Percentiles rank a stretch among this genome's conserved stretches.
phyloP scores from a whole-genome alignment of 1,140 invertebrate species.

The Temnothorax curvispinosus region DNA sequence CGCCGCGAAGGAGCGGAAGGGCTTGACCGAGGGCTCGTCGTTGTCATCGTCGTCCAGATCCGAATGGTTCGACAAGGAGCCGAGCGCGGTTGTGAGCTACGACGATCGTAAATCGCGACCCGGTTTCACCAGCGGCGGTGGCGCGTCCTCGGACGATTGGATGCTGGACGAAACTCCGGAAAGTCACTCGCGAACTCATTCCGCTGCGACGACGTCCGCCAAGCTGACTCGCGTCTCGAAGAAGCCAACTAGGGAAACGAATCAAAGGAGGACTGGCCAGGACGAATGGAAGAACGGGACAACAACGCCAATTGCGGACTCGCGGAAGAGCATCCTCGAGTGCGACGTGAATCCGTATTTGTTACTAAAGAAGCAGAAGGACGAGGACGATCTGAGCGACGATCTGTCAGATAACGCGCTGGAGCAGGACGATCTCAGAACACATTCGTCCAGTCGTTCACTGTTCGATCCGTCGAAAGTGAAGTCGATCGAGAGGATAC shows the following conservation, averaged over 20 bases:
- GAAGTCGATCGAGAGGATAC: slow-evolving; percentile 83
- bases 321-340: slow-evolving; percentile 91
- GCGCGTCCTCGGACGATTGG: slow-evolving; percentile 66
- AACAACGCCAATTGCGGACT: slow-evolving; percentile 63
- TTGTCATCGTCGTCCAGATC: slow-evolving; percentile 54
- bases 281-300: slow-evolving; percentile 57
- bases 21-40: slow-evolving; percentile 53
- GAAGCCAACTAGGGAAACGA: slow-evolving; percentile 47
- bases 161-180: slow-evolving; percentile 29
- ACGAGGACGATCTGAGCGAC: slow-evolving; percentile 84
- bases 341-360: slow-evolving; percentile 95
- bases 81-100: slow-evolving; percentile 52
- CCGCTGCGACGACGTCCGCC: slow-evolving; percentile 1
- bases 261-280: slow-evolving; percentile 24
- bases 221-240: slow-evolving; percentile 23
- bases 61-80: slow-evolving; percentile 82
- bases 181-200: slow-evolving; percentile 20
- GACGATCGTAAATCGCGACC: slow-evolving; percentile 69
- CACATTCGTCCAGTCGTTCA: slow-evolving; percentile 56
- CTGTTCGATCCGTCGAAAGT: slow-evolving; percentile 81
- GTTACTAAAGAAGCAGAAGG: slow-evolving; percentile 87
- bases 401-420: slow-evolving; percentile 86
- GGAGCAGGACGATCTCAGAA: slow-evolving; percentile 79
- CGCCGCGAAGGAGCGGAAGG: slow-evolving; percentile 71
- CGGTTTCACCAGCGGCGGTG: slow-evolving; percentile 46